Evolutionary conservation across 1,140 invertebrate species (phyloP), one percentile per base, ranked within the genome.

Genomic region (Hyphantria cunea): DNA sequence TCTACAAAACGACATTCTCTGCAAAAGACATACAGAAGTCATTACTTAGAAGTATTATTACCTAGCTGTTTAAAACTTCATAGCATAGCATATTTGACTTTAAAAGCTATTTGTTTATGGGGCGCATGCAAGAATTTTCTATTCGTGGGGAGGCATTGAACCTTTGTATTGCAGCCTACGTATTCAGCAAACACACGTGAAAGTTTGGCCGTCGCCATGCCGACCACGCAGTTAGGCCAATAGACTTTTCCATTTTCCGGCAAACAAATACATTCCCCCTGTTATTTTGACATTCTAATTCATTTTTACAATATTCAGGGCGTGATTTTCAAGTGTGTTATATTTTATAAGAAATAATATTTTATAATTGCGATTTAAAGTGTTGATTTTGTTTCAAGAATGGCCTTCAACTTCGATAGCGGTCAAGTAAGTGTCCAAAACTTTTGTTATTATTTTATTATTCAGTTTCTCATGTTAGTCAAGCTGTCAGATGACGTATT

Each of bases 391-490:
- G 47, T 66, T 59, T 9, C 39, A 70, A 49, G 17, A 50, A 90
- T 90, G 87, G 82, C 87, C 33, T 88, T 74, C 65, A 83, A 86
- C 69, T 90, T 90, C 64, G 85, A 90, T 47, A 88, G 87, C 52
- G 85, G 84, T 12, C 87, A 90, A 66, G 85, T 86, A 65, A 76
- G 76, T 84, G 32, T 39, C 8, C 17, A 17, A 10, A 48, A 25
- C 45, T 48, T n/a, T n/a, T n/a, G n/a, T n/a, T n/a, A n/a, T n/a
- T n/a, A n/a, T n/a, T n/a, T n/a, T 44, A 25, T 44, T 13, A 13
- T 44, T n/a, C 42, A 13, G 12, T 44, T 2, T 25, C 5, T 25
- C 17, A 25, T n/a, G n/a, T n/a, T n/a, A n/a, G n/a, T n/a, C n/a
- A n/a, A 25, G 17, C 5, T 25, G 5, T 25, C 17, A 25, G 17